Evolutionary conservation across 2,888 invertebrate species (phyloP), one percentile per base, ranked within the genome.

Genomic region (Pocota personata): DNA sequence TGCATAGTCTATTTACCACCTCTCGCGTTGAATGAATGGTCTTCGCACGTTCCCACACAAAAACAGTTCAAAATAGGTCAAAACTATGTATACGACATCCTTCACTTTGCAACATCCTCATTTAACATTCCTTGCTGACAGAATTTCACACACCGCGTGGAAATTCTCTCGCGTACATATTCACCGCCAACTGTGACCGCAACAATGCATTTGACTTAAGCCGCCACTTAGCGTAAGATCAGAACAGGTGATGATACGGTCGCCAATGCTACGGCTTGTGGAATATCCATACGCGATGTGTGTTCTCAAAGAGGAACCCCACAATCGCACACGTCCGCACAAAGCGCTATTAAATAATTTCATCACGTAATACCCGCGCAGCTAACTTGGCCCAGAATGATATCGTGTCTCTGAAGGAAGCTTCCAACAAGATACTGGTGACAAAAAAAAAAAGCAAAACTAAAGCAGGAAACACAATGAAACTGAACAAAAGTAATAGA

Each of bases 171-270:
- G 72, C 52, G 43, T 67, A 60, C 30, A 30, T 30, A 72, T 64
- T 52, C 43, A 64, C 43, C 40, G 55, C 78, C 73, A 55, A 62
- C 67, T 50, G 48, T 55, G 48, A 64, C 52, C 30, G 2, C 24
- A 83, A 79, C 67, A 83, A 83, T 79, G 83, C 73, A 83, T 79
- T 83, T 83, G 78, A 83, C 48, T 78, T 37, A 40, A 78, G 83
- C 83, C 79, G 83, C 78, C 78, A 82, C 71, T 71, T 76, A 76
- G 32, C 21, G 55, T 30, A 32, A 60, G 46, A 64, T 55, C 40
- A 19, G 50, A 71, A 58, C 82, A 78, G 78, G 82, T 78, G 82
- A 83, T 43, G 64, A 46, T 27, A 46, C 52, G 30, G n/a, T 14
- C 67, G 21, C 27, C 64, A 40, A 2, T n/a, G 27, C 55, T 46